Conservation (phyloP, 1,140 invertebrate genomes). For the Meteorus sp. region DNA sequence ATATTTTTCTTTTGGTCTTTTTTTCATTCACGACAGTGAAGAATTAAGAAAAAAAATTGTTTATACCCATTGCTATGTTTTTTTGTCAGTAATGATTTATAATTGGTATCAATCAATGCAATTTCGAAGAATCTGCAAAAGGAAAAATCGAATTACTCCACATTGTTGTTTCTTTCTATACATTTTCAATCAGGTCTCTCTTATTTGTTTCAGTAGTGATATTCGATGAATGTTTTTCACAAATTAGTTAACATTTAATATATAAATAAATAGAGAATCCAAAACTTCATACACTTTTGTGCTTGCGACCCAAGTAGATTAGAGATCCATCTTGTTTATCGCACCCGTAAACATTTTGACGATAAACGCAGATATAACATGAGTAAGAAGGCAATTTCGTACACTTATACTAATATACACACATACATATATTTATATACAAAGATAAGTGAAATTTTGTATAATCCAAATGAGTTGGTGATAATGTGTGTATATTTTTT, state of each 20-base stretch:
- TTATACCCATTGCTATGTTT: no score
- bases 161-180: no score
- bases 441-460: no score
- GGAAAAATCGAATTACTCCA: no score
- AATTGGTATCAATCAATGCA: no score
- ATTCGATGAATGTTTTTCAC: not conserved
- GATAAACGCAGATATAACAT: constrained; percentile 43
- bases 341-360: constrained; percentile 44
- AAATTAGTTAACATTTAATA: constrained; percentile 29
- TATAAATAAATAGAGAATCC: not conserved
- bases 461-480: no score
- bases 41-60: no score
- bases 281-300: constrained; percentile 1
- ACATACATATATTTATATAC: constrained; percentile 6
- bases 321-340: constrained; percentile 42
- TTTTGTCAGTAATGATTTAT: no score
- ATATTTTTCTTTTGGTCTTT: not conserved
- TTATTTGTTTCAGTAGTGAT: no score
- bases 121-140: no score
- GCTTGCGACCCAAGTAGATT: constrained; percentile 32
- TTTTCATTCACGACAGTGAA: not conserved
- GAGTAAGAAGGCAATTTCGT: constrained; percentile 22
- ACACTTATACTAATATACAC: constrained; percentile 26
- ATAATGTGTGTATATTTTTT: no score
- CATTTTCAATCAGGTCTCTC: no score